These are phyloP conservation scores for Morelia viridis DNA, from an alignment of 2,797 vertebrate genomes.

Conservation along the genomic window DNA sequence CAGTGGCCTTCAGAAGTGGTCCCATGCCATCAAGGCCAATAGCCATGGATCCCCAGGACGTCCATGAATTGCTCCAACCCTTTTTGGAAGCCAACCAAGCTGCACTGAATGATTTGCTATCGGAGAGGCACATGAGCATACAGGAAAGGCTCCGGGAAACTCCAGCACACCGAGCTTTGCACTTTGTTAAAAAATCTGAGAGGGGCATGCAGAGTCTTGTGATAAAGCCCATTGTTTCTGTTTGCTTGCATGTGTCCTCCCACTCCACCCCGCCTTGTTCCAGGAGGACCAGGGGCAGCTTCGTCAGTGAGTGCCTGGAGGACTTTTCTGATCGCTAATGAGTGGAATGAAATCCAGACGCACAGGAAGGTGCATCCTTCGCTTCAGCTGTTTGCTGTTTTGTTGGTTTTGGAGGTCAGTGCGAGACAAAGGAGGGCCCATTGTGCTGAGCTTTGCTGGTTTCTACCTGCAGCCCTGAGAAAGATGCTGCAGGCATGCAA, in stretches of 20 bases:
- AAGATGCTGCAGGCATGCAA: background rate
- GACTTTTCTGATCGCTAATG: conserved; percentile 50
- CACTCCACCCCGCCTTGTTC: background rate
- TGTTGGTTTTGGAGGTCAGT: conserved; percentile 57
- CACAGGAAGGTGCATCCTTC: conserved; percentile 33
- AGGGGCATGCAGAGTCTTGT: fast-evolving
- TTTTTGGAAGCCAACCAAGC: background rate
- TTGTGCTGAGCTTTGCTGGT: fast-evolving
- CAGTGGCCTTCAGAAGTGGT: background rate
- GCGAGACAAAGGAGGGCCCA: background rate
- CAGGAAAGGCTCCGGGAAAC: background rate
- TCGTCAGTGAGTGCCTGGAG: conserved; percentile 46
- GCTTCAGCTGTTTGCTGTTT: conserved; percentile 35
- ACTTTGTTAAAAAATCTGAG: background rate
- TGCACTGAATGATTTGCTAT: conserved; percentile 15
- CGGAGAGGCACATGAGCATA: conserved; percentile 25
- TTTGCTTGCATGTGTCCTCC: background rate
- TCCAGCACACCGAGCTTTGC: background rate
- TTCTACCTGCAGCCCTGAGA: background rate
- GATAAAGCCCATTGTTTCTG: conserved; percentile 35
- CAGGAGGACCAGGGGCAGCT: conserved; percentile 22
- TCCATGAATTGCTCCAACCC: background rate
- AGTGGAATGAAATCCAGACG: conserved; percentile 52
- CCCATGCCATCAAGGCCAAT: background rate
- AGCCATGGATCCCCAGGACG: background rate